phyloP scores from a whole-genome alignment of 1,140 invertebrate genomes.

The Harlomillsia oculata region DNA sequence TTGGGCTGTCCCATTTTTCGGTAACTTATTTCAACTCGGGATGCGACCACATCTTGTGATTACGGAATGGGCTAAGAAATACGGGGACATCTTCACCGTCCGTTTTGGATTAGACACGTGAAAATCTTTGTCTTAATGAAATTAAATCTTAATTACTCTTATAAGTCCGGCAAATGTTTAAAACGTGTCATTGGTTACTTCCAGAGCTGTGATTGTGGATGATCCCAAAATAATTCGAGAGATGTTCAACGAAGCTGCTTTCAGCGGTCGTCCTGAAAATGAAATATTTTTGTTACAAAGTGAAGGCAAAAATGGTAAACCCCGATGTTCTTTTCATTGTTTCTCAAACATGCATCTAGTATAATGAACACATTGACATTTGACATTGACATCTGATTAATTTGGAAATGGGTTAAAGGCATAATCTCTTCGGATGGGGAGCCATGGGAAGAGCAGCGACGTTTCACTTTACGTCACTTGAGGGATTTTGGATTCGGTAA shows the following conservation, averaged over 20 bases:
- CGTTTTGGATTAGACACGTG: background rate
- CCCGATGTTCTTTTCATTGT: too few species aligned
- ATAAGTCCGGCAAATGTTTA: too few species aligned
- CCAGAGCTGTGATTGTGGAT: background rate
- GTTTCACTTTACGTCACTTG: conserved; percentile 12
- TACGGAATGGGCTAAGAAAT: conserved; percentile 3
- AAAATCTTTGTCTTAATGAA: background rate
- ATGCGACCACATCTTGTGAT: background rate
- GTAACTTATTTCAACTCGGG: background rate
- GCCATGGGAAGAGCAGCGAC: conserved; percentile 17
- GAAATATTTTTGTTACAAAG: background rate
- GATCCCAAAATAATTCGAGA: conserved; percentile 2
- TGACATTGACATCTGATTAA: too few species aligned
- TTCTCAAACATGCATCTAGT: too few species aligned
- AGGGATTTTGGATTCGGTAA: conserved; percentile 43
- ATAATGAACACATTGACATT: too few species aligned
- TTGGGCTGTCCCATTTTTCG: background rate
- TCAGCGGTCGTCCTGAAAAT: background rate
- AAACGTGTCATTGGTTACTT: too few species aligned
- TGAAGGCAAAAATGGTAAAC: conserved; percentile 1
- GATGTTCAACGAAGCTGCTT: background rate
- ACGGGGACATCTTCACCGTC: background rate
- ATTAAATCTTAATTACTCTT: too few species aligned
- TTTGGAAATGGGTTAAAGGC: conserved; percentile 5
- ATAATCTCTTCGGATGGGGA: conserved; percentile 15